These are phyloP conservation scores for Gasterosteus aculeatus DNA, from an alignment of 2,113 vertebrate genomes.

Conservation along the genomic window DNA sequence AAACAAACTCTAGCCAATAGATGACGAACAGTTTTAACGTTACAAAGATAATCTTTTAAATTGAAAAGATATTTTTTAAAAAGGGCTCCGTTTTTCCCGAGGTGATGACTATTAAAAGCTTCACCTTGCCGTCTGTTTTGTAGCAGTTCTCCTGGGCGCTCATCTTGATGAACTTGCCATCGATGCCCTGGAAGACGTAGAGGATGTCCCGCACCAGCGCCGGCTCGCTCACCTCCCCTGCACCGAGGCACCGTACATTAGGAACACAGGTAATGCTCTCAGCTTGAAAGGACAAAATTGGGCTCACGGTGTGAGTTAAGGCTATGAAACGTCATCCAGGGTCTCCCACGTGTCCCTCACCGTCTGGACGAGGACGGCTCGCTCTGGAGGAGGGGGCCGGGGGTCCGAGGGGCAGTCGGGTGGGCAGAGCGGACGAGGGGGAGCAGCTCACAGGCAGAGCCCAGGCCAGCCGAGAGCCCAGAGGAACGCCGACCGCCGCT, in stretches of 20 bases:
- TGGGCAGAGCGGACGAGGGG: constrained; percentile 81
- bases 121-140: constrained; percentile 91
- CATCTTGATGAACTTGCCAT: constrained; percentile 97
- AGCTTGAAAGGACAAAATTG: background rate
- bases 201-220: constrained; percentile 94
- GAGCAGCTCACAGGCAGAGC: constrained; percentile 84
- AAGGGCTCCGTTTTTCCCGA: no score
- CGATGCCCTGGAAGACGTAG: constrained; percentile 98
- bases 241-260: background rate
- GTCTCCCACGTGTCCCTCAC: constrained; percentile 72
- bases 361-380: constrained; percentile 84
- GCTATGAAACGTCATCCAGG: background rate
- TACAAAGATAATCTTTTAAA: no score
- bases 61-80: no score
- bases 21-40: background rate
- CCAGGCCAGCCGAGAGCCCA: constrained; percentile 92
- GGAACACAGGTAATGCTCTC: background rate
- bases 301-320: background rate
- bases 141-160: constrained; percentile 91
- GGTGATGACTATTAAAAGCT: background rate
- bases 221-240: constrained; percentile 88
- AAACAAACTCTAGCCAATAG: background rate
- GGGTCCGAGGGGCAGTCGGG: constrained; percentile 80
- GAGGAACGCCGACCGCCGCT: constrained; percentile 76
- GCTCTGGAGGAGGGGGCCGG: constrained; percentile 72